Percentiles rank a stretch among this genome's conserved stretches.
phyloP scores from a whole-genome alignment of 2,888 invertebrate species.

The Agrotis ipsilon region DNA sequence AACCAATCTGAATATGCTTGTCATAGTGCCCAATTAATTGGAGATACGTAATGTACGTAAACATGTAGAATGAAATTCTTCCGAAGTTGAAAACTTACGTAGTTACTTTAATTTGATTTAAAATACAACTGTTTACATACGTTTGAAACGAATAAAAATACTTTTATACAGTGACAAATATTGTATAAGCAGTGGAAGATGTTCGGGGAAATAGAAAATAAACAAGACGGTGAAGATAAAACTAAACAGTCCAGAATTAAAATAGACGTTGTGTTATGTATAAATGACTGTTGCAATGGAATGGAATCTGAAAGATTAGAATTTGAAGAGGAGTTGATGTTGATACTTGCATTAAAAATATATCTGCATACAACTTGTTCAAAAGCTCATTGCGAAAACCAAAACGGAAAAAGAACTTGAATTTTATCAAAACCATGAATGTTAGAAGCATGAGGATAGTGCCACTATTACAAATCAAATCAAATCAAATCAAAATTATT shows the following conservation, averaged over 20 bases:
- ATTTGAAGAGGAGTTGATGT: background rate
- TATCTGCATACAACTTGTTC: background rate
- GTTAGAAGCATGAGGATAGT: background rate
- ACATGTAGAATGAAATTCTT: background rate
- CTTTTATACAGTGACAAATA: slow-evolving; percentile 56
- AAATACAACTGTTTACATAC: slow-evolving; percentile 53
- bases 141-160: slow-evolving; percentile 57
- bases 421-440: background rate
- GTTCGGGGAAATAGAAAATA: slow-evolving; percentile 48
- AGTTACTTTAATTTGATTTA: background rate
- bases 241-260: slow-evolving; percentile 45
- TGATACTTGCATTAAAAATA: background rate
- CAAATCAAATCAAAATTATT: no score
- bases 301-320: slow-evolving; percentile 24
- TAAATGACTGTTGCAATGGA: slow-evolving; percentile 16
- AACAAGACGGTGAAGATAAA: slow-evolving; percentile 44
- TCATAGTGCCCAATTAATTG: no score
- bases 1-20: background rate
- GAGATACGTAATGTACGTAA: no score
- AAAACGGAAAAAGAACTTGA: background rate
- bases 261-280: slow-evolving; percentile 40
- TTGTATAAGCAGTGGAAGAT: slow-evolving; percentile 44
- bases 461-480: no score
- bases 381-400: background rate
- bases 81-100: background rate